These are phyloP conservation scores for Thyatira batis DNA, from an alignment of 2,888 invertebrate genomes.

Conservation along the genomic window DNA sequence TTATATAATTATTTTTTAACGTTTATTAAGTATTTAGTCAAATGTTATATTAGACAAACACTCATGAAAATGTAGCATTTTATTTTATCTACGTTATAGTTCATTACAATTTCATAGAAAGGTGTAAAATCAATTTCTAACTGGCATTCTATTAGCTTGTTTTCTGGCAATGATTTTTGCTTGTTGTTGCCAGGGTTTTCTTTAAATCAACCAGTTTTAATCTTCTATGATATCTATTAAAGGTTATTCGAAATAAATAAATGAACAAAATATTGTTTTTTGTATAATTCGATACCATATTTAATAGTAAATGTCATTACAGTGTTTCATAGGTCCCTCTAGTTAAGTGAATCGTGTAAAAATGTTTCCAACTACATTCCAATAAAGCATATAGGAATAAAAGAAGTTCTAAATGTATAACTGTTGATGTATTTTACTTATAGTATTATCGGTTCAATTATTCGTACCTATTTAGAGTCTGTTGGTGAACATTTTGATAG, in stretches of 20 bases:
- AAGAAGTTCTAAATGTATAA: slow-evolving; percentile 26
- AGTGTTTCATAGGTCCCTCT: neutral
- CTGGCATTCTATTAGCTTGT: neutral
- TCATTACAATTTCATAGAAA: neutral
- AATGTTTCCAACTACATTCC: slow-evolving; percentile 50
- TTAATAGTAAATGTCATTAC: neutral
- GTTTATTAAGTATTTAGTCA: neutral
- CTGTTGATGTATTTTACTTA: slow-evolving; percentile 47
- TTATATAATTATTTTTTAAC: neutral
- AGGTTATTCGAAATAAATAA: neutral
- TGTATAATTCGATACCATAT: neutral
- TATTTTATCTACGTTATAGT: neutral
- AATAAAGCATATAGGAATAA: slow-evolving; percentile 36
- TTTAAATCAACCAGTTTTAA: neutral
- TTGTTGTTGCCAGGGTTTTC: too few relatives aligned
- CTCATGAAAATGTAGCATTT: neutral
- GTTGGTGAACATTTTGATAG: slow-evolving; percentile 56
- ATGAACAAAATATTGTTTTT: neutral
- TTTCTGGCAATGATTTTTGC: too few relatives aligned
- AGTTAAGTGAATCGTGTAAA: slow-evolving; percentile 9
- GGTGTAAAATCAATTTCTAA: neutral
- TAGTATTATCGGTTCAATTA: slow-evolving; percentile 68
- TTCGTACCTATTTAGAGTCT: slow-evolving; percentile 73
- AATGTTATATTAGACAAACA: neutral
- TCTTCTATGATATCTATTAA: neutral